Base-by-base conservation (phyloP, 2,113 vertebrate genomes). In the Heteronetta atricapilla region DNA sequence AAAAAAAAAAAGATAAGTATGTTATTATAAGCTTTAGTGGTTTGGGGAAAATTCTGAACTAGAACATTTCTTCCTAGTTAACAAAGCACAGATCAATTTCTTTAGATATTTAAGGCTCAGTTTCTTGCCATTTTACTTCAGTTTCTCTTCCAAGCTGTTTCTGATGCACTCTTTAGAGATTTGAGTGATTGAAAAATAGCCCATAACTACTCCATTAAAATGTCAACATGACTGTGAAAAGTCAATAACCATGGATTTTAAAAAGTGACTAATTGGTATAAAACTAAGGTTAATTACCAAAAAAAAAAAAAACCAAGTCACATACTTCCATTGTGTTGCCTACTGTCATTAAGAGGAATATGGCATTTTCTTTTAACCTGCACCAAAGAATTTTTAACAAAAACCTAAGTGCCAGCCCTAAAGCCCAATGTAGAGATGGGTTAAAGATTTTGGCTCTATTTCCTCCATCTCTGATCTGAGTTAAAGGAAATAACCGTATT, bases 21-120 rank as follows among this genome's bases (percentile, higher is more conserved):
- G 86, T 90, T 95, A 84, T 97, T 96, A 42, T 86, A 94, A 91
- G 48, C n/a, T 36, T 88, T 82, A 82, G 90, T 82, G 92, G 80
- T 96, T 94, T 95, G 26, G 38, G 60, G 69, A 5, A 88, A 88
- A 93, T 92, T 94, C 64, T 94, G 73, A 55, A 62, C 18, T 38
- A 88, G 67, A 91, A 76, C 6, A 55, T 83, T 93, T 96, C 17
- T 93, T 62, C 56, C 68, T 26, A 75, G 31, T 59, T 96, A 79
- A 84, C 88, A 89, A 75, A 88, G 17, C 66, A 86, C 48, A 69
- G 38, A 72, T 88, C 72, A 16, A 50, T 81, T 82, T 86, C 38
- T 92, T 87, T 38, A 59, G 72, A 59, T 69, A 74, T 79, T 94
- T 74, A 59, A 84, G 56, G 52, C 56, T 82, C 38, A 6, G 10